Evolutionary conservation across 2,113 vertebrate species (phyloP), one percentile per base, ranked within the genome.

Genomic region (Pungitius pungitius): DNA sequence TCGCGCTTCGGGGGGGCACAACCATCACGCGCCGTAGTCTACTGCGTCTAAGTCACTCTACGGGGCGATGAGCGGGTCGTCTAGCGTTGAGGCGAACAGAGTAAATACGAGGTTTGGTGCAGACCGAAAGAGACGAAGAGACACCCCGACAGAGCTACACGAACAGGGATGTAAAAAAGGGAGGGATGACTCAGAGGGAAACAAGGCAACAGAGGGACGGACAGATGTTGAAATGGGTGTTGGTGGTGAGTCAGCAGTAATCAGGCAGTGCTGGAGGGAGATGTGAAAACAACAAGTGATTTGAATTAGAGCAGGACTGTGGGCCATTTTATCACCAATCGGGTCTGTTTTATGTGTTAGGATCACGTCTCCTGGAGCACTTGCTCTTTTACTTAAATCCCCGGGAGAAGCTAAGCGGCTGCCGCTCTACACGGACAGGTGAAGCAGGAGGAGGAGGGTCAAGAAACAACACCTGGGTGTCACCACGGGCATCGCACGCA

Each of bases 401-500:
- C 45, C 59, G 9, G 72, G 72, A 27, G 78, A 62, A 27, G 60
- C 70, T 83, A 84, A n/a, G 26, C 70, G 56, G 56, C 37, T 71
- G 59, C 74, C 71, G 77, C 61, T 82, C 84, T 88, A 87, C 11
- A 61, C 70, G 73, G 66, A 73, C 30, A 49, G 35, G 70, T 39
- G 55, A 77, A 85, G 20, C 56, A 61, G 37, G 33, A 35, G 27
- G 88, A 89, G 77, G 75, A 8, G 3, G 60, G 39, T 18, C 87
- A 90, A 73, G 26, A 72, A 61, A 84, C 61, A 86, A 92, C 85
- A 94, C 88, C 92, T 92, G 87, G 75, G 74, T 68, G 80, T 89
- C 82, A 91, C 88, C 90, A 92, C 78, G 80, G 77, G 87, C 91
- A 91, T 90, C 89, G 71, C 66, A 93, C 82, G 88, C 90, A 91